These are phyloP conservation scores for Meteorus sp. DNA, from an alignment of 1,140 invertebrate species.

Conservation along the genomic window DNA sequence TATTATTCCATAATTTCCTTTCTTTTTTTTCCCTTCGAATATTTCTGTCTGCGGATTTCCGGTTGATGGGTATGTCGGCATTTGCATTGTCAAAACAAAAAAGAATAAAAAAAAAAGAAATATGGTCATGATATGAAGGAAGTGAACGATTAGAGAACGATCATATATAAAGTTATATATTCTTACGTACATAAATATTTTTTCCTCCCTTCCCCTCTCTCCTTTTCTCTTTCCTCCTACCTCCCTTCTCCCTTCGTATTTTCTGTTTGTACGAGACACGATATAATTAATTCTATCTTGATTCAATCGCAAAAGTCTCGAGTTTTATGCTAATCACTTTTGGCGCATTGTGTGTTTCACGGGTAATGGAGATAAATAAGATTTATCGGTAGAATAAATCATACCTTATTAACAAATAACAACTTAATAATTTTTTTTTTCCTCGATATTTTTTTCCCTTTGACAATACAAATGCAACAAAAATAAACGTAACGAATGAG, in stretches of 20 bases:
- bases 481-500: no score
- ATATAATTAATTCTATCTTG: slow-evolving; percentile 54
- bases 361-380: slow-evolving; percentile 9
- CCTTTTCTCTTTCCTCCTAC: no score
- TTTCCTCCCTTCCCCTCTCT: no score
- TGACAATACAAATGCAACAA: no score
- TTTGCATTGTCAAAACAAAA: slow-evolving; percentile 18
- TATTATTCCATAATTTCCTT: background rate
- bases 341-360: slow-evolving; percentile 31
- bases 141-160: slow-evolving; percentile 53
- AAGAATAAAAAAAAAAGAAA: no score
- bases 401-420: background rate
- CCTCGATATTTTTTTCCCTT: background rate
- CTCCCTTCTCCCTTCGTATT: no score
- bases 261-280: slow-evolving; percentile 38
- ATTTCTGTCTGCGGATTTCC: slow-evolving; percentile 22
- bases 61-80: slow-evolving; percentile 23
- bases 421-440: background rate
- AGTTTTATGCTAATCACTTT: slow-evolving; percentile 49
- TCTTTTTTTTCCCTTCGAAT: slow-evolving; percentile 15
- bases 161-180: slow-evolving; percentile 44
- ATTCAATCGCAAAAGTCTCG: slow-evolving; percentile 39
- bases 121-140: slow-evolving; percentile 41
- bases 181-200: no score
- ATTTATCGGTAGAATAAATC: slow-evolving; percentile 12